Evolutionary conservation across 1,140 invertebrate genomes (phyloP).

Genomic region (Platorchestia sp.): DNA sequence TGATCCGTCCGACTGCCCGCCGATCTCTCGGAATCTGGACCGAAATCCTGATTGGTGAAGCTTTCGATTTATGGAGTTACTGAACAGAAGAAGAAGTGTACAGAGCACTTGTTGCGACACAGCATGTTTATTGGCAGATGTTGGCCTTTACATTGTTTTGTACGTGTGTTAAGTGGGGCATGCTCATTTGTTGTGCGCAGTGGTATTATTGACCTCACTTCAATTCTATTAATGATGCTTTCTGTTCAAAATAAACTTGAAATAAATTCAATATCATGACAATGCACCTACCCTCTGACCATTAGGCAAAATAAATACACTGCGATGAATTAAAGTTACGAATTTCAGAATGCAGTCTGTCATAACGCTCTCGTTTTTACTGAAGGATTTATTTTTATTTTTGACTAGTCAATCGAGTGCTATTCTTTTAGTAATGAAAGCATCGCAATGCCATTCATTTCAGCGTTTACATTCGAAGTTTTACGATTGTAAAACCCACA

Average conservation of each 20-base stretch:
- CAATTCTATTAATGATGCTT: background rate
- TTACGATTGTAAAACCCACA: background rate
- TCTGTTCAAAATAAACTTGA: background rate
- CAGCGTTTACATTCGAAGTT: background rate
- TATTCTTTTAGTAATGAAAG: background rate
- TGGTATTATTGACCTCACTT: background rate
- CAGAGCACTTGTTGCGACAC: background rate
- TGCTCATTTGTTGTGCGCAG: background rate
- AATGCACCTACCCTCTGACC: background rate
- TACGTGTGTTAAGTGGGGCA: background rate
- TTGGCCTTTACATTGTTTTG: background rate
- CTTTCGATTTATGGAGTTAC: background rate
- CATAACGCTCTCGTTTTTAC: background rate
- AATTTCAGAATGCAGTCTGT: background rate
- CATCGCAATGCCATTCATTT: background rate
- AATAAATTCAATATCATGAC: background rate
- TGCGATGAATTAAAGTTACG: background rate
- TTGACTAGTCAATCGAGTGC: background rate
- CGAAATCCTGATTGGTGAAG: background rate
- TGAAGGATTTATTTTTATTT: background rate
- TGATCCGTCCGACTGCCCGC: background rate
- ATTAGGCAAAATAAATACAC: background rate
- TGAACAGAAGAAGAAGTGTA: background rate
- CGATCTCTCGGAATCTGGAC: background rate
- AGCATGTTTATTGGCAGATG: background rate